Conservation (phyloP, 2,113 vertebrate genomes). For the Pluvianellus socialis region DNA sequence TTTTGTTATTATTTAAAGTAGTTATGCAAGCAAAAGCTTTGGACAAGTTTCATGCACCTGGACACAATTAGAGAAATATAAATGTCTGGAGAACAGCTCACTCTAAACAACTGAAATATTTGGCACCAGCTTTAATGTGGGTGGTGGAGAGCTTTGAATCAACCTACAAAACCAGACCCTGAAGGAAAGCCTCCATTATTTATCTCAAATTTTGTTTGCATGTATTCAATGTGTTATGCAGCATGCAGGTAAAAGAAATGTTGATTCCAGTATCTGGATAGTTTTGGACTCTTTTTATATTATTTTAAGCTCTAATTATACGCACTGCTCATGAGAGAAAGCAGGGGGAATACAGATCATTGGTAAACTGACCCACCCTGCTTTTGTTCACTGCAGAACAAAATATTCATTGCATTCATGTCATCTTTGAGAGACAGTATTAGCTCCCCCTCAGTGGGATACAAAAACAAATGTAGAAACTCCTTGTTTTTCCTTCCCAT, state of each 20-base stretch:
- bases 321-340: not conserved
- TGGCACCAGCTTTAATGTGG: slow-evolving; percentile 40
- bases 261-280: not conserved
- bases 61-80: slow-evolving; percentile 39
- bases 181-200: not conserved
- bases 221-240: not conserved
- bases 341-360: not conserved
- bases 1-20: not conserved
- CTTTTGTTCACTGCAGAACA: not conserved
- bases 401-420: not conserved
- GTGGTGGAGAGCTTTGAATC: not conserved
- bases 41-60: slow-evolving; percentile 62
- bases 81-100: slow-evolving; percentile 39
- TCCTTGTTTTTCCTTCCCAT: not conserved
- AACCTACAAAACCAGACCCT: not conserved
- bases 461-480: not conserved
- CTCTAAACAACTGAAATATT: slow-evolving; percentile 40
- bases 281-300: not conserved
- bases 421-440: not conserved
- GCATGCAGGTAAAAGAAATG: not conserved
- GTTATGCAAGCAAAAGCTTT: slow-evolving; percentile 47
- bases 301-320: not conserved
- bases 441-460: not conserved
- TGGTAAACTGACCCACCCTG: not conserved
- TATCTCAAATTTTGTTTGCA: not conserved